A percentile compares a stretch with the other conserved stretches of the same genome.
phyloP scores from a whole-genome alignment of 1,140 invertebrate species.

The Eriosoma lanigerum region DNA sequence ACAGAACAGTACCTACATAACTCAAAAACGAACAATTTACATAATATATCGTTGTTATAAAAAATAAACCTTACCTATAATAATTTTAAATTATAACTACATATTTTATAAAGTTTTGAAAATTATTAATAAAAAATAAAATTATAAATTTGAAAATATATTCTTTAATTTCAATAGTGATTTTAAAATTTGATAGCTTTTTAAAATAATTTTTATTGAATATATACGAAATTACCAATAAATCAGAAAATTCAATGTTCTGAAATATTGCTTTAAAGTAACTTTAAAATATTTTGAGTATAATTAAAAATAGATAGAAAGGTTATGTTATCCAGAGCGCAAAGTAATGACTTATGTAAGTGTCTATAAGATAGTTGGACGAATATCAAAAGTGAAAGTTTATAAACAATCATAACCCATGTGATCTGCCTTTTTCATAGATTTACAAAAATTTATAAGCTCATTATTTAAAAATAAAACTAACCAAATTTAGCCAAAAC shows the following conservation, averaged over 20 bases:
- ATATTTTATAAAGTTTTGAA: too few species aligned
- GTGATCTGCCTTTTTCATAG: constrained; percentile 6
- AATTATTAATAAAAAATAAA: too few species aligned
- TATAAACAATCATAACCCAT: constrained; percentile 25
- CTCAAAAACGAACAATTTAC: too few species aligned
- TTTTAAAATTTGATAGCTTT: too few species aligned
- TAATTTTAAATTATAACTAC: too few species aligned
- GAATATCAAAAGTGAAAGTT: constrained; percentile 44
- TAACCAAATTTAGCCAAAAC: not conserved
- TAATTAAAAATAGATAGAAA: constrained; percentile 14
- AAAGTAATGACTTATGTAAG: constrained; percentile 45
- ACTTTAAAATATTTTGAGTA: constrained; percentile 8
- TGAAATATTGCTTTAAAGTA: constrained; percentile 18
- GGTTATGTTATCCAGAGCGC: constrained; percentile 1
- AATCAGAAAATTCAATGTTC: not conserved
- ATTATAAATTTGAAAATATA: too few species aligned
- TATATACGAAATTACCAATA: not conserved
- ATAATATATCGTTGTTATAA: too few species aligned
- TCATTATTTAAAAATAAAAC: not conserved
- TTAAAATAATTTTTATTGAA: too few species aligned
- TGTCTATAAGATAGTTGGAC: constrained; percentile 38
- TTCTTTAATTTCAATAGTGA: too few species aligned
- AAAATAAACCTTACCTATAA: too few species aligned
- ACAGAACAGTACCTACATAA: too few species aligned
- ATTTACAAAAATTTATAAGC: not conserved